phyloP scores from a whole-genome alignment of 37 sponge, comb jelly and placozoan genomes.

The Trichoplax adhaerens region DNA sequence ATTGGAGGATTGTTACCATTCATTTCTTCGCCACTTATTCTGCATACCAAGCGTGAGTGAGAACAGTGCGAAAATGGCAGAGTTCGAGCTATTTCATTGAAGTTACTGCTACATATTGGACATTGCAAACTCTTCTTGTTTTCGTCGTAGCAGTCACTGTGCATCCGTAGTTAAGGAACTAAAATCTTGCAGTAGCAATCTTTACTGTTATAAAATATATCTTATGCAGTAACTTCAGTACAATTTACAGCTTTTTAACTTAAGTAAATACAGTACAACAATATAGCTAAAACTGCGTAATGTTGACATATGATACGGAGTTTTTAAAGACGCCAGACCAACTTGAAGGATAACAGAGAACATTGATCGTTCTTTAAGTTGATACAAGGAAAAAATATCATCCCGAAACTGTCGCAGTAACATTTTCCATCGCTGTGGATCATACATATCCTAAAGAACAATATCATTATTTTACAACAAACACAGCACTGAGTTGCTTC shows the following conservation, averaged over 20 bases:
- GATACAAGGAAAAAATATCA: conserved; percentile 71
- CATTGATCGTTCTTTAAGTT: conserved; percentile 60
- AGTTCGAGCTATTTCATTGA: conserved; percentile 68
- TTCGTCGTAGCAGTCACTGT: conserved; percentile 56
- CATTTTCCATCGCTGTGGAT: conserved; percentile 51
- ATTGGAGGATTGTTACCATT: conserved; percentile 95
- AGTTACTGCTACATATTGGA: conserved; percentile 76
- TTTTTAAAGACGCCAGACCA: conserved; percentile 89
- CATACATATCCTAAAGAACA: conserved; percentile 32
- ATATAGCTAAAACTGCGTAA: too few species aligned
- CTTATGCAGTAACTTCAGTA: background rate
- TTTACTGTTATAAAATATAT: background rate
- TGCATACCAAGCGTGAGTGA: conserved; percentile 83
- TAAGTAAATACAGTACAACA: too few species aligned
- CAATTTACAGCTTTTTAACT: background rate
- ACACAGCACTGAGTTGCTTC: too few species aligned
- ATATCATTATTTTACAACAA: conserved; percentile 17
- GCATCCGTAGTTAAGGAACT: background rate
- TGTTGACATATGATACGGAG: conserved; percentile 49
- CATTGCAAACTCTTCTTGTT: conserved; percentile 44
- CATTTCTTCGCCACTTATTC: conserved; percentile 71
- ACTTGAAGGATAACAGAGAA: conserved; percentile 71
- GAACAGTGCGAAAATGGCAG: conserved; percentile 92
- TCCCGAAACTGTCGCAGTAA: conserved; percentile 62
- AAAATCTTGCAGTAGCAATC: background rate